A percentile compares a stretch with the other conserved stretches of the same genome.
Evolutionary conservation across 2,888 invertebrate species (phyloP).

Genomic region (Cataglyphis altisquamis): DNA sequence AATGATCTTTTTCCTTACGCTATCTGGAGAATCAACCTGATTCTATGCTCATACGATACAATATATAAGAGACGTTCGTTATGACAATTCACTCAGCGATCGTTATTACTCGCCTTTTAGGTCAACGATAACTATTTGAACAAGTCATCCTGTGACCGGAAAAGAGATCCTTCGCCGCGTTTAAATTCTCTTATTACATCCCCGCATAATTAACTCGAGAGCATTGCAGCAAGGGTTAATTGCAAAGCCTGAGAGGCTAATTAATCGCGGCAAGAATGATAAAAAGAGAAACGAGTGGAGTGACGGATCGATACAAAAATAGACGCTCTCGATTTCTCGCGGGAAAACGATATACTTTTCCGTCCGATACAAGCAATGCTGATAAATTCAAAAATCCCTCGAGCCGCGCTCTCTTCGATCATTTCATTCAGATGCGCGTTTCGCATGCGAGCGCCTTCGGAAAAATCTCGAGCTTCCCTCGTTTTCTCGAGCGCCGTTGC

Average conservation of each 20-base stretch:
- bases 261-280: neutral
- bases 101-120: slow-evolving; percentile 56
- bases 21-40: slow-evolving; percentile 55
- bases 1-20: neutral
- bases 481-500: slow-evolving; percentile 32
- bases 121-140: slow-evolving; percentile 54
- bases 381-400: neutral
- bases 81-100: slow-evolving; percentile 54
- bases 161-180: neutral
- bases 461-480: slow-evolving; percentile 15
- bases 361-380: neutral
- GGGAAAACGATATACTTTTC: neutral
- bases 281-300: slow-evolving; percentile 8
- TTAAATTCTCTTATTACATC: neutral
- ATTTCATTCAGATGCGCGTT: neutral
- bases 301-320: neutral
- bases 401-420: slow-evolving; percentile 5
- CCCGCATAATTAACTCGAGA: neutral
- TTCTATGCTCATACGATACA: slow-evolving; percentile 38
- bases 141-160: slow-evolving; percentile 5
- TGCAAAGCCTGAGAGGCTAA: neutral
- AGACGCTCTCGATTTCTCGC: slow-evolving; percentile 8
- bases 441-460: slow-evolving; percentile 1
- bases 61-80: slow-evolving; percentile 60
- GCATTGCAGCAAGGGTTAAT: neutral